A percentile compares a stretch with the other conserved stretches of the same genome.
Evolutionary conservation across 1,140 invertebrate species (phyloP).

Genomic region (Cydia splendana): DNA sequence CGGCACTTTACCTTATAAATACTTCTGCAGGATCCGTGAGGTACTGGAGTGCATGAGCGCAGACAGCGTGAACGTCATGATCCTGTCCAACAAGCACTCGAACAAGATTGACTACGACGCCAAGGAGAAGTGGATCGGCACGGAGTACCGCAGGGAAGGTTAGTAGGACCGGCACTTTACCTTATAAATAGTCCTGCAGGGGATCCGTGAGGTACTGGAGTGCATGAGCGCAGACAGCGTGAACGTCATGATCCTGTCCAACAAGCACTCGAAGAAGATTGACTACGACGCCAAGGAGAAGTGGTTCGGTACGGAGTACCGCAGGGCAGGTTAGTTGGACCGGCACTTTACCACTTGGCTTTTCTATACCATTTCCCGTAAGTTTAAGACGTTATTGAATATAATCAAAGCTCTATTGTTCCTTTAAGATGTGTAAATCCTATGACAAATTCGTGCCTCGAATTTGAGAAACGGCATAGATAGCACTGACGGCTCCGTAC

Average conservation of each 20-base stretch:
- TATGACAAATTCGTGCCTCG: too few relatives aligned
- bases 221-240: conserved; percentile 86
- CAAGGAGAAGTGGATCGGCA: conserved; percentile 87
- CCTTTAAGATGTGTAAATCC: too few relatives aligned
- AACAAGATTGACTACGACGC: conserved; percentile 81
- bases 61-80: conserved; percentile 87
- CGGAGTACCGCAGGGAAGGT: conserved; percentile 82
- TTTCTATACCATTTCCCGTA: too few relatives aligned
- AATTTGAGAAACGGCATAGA: too few relatives aligned
- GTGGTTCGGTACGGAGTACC: conserved; percentile 87
- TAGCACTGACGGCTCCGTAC: too few relatives aligned
- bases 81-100: conserved; percentile 83
- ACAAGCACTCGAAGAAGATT: conserved; percentile 81
- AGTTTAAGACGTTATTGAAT: too few relatives aligned
- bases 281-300: conserved; percentile 84
- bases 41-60: conserved; percentile 85
- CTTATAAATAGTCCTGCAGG: too few relatives aligned
- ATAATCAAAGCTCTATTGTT: too few relatives aligned
- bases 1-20: neutral
- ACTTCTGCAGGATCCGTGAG: conserved; percentile 74
- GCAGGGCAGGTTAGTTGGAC: conserved; percentile 64
- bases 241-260: conserved; percentile 86
- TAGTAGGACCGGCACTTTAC: neutral
- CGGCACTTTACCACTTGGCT: neutral
- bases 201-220: conserved; percentile 84